Base-by-base conservation (phyloP, 2,797 vertebrate genomes). In the Clarias platycephalus region DNA sequence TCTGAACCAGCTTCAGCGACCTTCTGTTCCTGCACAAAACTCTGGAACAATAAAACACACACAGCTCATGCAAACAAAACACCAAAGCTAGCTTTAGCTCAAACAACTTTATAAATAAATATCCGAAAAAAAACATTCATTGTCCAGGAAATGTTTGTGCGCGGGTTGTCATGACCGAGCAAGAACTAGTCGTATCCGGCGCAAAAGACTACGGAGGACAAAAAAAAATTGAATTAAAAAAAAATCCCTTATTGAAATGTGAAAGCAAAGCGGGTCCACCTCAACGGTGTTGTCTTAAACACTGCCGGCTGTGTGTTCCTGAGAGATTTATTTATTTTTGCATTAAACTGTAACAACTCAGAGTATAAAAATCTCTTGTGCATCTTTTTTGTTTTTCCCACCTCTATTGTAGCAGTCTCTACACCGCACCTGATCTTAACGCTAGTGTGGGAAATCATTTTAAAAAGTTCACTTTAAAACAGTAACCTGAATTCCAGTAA, bases 121-220 rank as follows among this genome's bases (percentile, higher is more conserved):
- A 82, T 16, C 34, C 1, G 13, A 9, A 44, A 44, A 44, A 44
- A 78, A 78, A 85, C 70, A 81, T 86, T 87, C 68, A 57, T 80
- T 66, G 80, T 77, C n/a, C 83, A 34, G 72, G 78, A 83, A 87
- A 82, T 15, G 40, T 20, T 10, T 62, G n/a, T 62, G 77, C 75
- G 64, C 37, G 57, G 79, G 63, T 89, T 89, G 87, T 86, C 89
- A 90, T 89, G 87, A 86, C 90, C 80, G 78, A 85, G 53, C 49
- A 3, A 83, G 44, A 66, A 62, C 40, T 31, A 49, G 60, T 75
- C 75, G 26, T 53, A 68, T 64, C 49, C n/a, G 13, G 34, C 71
- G 53, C 31, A 7, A 28, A 75, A 77, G 3, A 31, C 1, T 31
- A 31, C 3, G 31, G 31, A 31, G 31, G 31, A 31, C 31, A 31